A percentile compares a stretch with the other conserved stretches of the same genome.
phyloP scores from a whole-genome alignment of 2,113 vertebrate species.

The Manacus vitellinus region DNA sequence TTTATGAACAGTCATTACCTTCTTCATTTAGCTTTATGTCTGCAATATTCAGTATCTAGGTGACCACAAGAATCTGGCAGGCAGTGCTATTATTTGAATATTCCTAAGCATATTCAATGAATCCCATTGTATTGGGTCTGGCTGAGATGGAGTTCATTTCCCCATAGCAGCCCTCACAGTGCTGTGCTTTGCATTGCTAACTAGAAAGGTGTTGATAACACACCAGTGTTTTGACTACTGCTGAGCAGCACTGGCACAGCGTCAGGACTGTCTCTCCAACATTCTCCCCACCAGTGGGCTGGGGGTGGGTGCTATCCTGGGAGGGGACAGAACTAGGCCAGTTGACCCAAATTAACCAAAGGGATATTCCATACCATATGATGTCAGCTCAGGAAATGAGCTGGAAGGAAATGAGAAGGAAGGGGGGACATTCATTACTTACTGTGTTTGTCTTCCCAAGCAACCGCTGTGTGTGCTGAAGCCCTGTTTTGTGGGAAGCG shows the following conservation, averaged over 20 bases:
- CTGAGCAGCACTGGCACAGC: background rate
- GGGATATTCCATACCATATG: background rate
- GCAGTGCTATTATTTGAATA: background rate
- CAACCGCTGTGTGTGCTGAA: fast-evolving
- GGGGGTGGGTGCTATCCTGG: fast-evolving
- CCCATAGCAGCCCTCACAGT: background rate
- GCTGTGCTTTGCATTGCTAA: background rate
- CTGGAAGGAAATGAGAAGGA: too few relatives aligned
- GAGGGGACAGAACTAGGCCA: background rate
- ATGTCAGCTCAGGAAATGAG: too few relatives aligned
- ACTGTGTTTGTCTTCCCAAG: background rate
- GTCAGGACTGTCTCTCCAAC: fast-evolving
- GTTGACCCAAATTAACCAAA: background rate
- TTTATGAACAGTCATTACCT: background rate
- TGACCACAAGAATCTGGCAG: background rate
- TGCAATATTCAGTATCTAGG: background rate
- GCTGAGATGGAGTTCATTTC: background rate
- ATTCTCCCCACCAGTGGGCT: background rate
- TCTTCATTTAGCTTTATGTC: background rate
- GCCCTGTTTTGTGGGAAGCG: background rate
- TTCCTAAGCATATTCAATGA: background rate
- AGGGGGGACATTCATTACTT: fast-evolving
- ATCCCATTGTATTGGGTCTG: background rate
- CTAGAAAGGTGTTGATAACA: background rate
- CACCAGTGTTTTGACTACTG: background rate